A percentile compares a stretch with the other conserved stretches of the same genome.
These are phyloP conservation scores for Alexandromys fortis DNA, from an alignment of 2,113 vertebrate species.

Conservation along the genomic window DNA sequence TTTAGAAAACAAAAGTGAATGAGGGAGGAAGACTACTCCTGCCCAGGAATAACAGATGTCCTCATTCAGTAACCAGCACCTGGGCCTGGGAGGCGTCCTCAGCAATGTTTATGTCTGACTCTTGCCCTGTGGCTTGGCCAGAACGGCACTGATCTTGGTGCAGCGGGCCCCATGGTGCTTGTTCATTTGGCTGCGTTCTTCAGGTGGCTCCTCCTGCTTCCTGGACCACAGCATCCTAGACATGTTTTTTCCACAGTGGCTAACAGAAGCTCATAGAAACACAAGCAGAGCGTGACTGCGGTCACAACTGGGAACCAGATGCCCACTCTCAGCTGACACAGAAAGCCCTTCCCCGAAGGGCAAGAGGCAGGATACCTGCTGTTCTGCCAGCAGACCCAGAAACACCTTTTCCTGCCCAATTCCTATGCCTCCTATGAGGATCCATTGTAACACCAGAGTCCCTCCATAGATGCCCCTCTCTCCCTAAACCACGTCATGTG, in stretches of 20 bases:
- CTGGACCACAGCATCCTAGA: neutral
- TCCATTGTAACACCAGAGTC: neutral
- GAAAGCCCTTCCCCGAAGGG: neutral
- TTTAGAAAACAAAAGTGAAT: neutral
- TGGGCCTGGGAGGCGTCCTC: neutral
- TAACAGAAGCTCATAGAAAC: neutral
- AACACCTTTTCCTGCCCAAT: neutral
- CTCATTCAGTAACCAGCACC: neutral
- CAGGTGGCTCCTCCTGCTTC: neutral
- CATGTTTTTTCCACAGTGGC: no score
- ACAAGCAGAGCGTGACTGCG: no score
- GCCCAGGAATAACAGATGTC: neutral
- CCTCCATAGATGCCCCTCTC: neutral
- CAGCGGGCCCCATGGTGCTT: neutral
- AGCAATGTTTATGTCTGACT: neutral
- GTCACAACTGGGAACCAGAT: neutral
- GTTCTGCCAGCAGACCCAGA: neutral
- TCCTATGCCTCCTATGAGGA: neutral
- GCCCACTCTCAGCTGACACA: neutral
- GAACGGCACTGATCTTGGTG: neutral
- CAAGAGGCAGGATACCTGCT: neutral
- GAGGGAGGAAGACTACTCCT: neutral
- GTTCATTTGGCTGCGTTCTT: neutral
- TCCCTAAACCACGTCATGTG: neutral
- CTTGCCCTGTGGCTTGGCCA: neutral